phyloP scores from a whole-genome alignment of 2,113 vertebrate species.

The Girardinichthys multiradiatus region DNA sequence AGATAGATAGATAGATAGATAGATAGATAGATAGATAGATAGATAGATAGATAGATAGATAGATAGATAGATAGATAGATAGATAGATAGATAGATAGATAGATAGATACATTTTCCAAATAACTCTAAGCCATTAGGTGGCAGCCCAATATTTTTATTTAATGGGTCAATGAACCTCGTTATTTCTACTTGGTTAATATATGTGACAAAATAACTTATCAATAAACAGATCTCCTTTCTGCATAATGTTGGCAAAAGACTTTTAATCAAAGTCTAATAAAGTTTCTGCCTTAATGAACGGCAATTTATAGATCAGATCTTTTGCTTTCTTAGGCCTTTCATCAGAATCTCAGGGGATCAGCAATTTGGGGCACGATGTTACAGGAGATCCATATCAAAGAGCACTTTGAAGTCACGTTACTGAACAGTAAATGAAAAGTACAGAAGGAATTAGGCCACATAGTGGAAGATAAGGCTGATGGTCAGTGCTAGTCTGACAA shows the following conservation, averaged over 20 bases:
- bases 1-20: no score
- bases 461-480: slow-evolving; percentile 57
- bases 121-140: slow-evolving; percentile 63
- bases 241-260: slow-evolving; percentile 29
- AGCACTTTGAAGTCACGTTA: slow-evolving; percentile 63
- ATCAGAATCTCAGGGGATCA: slow-evolving; percentile 51
- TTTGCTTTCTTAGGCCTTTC: slow-evolving; percentile 35
- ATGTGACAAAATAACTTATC: slow-evolving; percentile 19
- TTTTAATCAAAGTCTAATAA: slow-evolving; percentile 25
- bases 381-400: slow-evolving; percentile 72
- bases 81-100: no score
- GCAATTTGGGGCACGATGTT: slow-evolving; percentile 50
- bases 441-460: slow-evolving; percentile 31
- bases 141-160: slow-evolving; percentile 61
- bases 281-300: slow-evolving; percentile 68
- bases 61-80: no score
- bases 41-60: no score
- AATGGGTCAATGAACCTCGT: slow-evolving; percentile 5
- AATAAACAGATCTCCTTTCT: slow-evolving; percentile 24
- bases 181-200: slow-evolving; percentile 24
- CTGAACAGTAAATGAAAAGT: slow-evolving; percentile 25
- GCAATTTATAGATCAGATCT: slow-evolving; percentile 48
- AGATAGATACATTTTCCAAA: neutral
- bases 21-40: no score
- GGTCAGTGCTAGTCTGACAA: slow-evolving; percentile 41